Conservation (phyloP, 2,888 invertebrate genomes). For the Ormyrus rosae region DNA sequence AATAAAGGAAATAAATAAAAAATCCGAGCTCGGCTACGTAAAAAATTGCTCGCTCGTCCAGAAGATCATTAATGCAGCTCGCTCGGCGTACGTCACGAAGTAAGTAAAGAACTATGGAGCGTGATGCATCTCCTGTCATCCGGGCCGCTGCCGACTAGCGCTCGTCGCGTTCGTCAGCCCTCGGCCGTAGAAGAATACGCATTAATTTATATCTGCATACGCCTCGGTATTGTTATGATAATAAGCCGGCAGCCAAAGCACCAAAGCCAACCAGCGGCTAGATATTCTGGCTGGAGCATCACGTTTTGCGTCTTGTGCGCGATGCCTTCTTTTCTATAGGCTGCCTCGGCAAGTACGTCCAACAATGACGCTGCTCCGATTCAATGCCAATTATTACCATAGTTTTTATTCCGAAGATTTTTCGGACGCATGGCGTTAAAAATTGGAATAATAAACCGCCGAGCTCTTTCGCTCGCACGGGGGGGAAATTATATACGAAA, state of each 20-base stretch:
- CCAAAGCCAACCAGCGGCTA: slow-evolving; percentile 53
- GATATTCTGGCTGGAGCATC: slow-evolving; percentile 63
- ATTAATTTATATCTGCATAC: slow-evolving; percentile 75
- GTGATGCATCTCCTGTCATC: slow-evolving; percentile 66
- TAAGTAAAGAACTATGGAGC: slow-evolving; percentile 42
- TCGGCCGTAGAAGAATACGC: slow-evolving; percentile 70
- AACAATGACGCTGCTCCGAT: slow-evolving; percentile 38
- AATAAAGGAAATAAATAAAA: background rate
- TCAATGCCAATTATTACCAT: slow-evolving; percentile 33
- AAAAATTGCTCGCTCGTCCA: slow-evolving; percentile 45
- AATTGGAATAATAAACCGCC: too few relatives aligned
- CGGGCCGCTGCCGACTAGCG: slow-evolving; percentile 43
- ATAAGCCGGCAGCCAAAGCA: slow-evolving; percentile 60
- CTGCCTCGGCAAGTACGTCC: background rate
- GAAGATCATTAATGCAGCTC: slow-evolving; percentile 56
- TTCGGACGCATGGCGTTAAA: background rate
- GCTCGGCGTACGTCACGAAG: slow-evolving; percentile 37
- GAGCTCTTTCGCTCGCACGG: too few relatives aligned
- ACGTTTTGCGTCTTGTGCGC: slow-evolving; percentile 47
- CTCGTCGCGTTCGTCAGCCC: slow-evolving; percentile 64
- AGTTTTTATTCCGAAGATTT: slow-evolving; percentile 12
- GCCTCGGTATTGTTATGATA: slow-evolving; percentile 73
- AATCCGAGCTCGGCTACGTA: background rate
- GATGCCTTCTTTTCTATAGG: slow-evolving; percentile 23
- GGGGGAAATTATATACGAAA: too few relatives aligned